A percentile compares a stretch with the other conserved stretches of the same genome.
Conservation (phyloP, 2,797 vertebrate genomes). For the Myotis pilosus region DNA sequence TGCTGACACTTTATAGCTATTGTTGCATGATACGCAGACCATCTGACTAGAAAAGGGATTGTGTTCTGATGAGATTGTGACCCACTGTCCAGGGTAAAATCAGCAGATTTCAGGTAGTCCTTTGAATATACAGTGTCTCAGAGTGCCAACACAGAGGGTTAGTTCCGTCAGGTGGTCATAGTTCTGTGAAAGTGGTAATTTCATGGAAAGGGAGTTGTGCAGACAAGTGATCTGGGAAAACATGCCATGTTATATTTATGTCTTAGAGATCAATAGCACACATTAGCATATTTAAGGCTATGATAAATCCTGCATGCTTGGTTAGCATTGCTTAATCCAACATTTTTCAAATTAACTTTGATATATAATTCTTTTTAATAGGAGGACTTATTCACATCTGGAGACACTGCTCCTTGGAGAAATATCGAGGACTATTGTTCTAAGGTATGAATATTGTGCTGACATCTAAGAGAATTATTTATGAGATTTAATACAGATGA, state of each 20-base stretch:
- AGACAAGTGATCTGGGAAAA: not conserved
- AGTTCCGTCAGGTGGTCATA: not conserved
- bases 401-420: not conserved
- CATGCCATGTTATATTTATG: not conserved
- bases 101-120: not conserved
- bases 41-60: not conserved
- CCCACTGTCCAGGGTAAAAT: not conserved
- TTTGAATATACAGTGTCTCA: not conserved
- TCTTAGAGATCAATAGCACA: not conserved
- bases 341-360: conserved; percentile 14
- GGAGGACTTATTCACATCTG: not conserved
- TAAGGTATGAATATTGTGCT: not conserved
- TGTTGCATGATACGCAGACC: not conserved
- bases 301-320: not conserved
- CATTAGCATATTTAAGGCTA: not conserved
- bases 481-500: conserved; percentile 11
- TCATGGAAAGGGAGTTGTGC: not conserved
- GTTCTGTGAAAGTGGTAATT: not conserved
- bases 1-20: not conserved
- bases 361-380: not conserved
- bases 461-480: not conserved
- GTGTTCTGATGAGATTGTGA: not conserved
- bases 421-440: conserved; percentile 8
- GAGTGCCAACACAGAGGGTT: not conserved
- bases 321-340: not conserved